These are phyloP conservation scores for Masnerella sp. DNA, from an alignment of 2,888 invertebrate genomes.

Conservation along the genomic window DNA sequence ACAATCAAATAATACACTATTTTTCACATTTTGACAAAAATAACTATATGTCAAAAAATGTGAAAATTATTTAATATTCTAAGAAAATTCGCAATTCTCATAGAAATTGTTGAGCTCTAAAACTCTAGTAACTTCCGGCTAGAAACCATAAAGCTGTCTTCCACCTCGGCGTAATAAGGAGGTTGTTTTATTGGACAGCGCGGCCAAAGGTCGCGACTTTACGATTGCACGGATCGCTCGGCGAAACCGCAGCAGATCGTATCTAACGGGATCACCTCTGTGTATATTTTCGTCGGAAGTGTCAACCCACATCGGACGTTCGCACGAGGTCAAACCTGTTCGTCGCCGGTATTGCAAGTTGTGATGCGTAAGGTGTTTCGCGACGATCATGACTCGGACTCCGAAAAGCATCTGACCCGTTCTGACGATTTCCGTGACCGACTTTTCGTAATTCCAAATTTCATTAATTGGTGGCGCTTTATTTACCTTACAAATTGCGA, in stretches of 20 bases:
- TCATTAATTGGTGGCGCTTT: neutral
- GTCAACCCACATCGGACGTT: constrained; percentile 36
- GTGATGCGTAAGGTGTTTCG: constrained; percentile 68
- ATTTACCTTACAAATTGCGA: too few relatives aligned
- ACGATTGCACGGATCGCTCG: constrained; percentile 21
- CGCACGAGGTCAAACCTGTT: constrained; percentile 46
- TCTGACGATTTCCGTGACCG: constrained; percentile 47
- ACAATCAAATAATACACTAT: too few relatives aligned
- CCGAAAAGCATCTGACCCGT: constrained; percentile 42
- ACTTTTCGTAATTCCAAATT: constrained; percentile 14
- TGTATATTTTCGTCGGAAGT: constrained; percentile 29
- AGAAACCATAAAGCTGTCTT: constrained; percentile 37
- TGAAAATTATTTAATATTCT: too few relatives aligned
- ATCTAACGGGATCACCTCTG: constrained; percentile 20
- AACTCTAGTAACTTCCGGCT: too few relatives aligned
- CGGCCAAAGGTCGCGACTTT: constrained; percentile 35
- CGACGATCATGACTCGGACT: constrained; percentile 54
- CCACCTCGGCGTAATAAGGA: constrained; percentile 57
- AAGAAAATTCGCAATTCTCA: too few relatives aligned
- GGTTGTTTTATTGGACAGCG: constrained; percentile 59
- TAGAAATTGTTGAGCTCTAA: too few relatives aligned
- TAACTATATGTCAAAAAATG: too few relatives aligned
- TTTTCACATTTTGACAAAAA: too few relatives aligned
- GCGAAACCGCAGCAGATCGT: too few relatives aligned
- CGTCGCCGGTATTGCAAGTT: constrained; percentile 68